Evolutionary conservation across 2,888 invertebrate genomes (phyloP), one percentile per base, ranked within the genome.

Genomic region (Dermolepida albohirtum): DNA sequence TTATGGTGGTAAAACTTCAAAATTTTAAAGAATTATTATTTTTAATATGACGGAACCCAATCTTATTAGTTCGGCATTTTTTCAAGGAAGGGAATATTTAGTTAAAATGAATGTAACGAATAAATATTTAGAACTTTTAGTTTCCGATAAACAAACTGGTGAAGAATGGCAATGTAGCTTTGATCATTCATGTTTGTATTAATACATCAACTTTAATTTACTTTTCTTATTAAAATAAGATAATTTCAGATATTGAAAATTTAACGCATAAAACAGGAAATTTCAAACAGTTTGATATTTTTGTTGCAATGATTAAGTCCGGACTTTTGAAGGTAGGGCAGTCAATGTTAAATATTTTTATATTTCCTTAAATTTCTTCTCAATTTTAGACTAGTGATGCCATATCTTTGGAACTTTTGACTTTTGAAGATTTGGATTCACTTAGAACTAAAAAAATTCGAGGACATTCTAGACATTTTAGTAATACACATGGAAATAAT

Each of bases 161-260:
- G 87, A 87, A 78, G 85, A 86, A 78, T 87, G 87, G 87, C 84
- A 84, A 72, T 85, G 86, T 64, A 82, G 82, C 59, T 86, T 85
- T 70, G 86, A 86, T 72, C 80, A 83, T 16, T 80, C 84, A 71
- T 86, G 86, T 86, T 80, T 78, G 80, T 39, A 49, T 44, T 52
- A 12, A n/a, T 41, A 40, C 6, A 34, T 34, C 22, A n/a, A 29
- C 29, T 5, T 34, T 1, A 1, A 34, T 34, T 34, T 34, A 34
- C 6, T 34, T 34, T 39, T 16, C 2, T 22, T 22, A 16, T 22
- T 17, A n/a, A 51, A 5, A 5, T 51, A 7, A 44, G n/a, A 29
- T 27, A 39, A 22, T 74, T 73, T 64, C 75, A 86, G 86, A 86
- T 80, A 84, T 87, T 47, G 87, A 87, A 81, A 86, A 84, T 74